Conservation (phyloP, 2,797 vertebrate species). For the Peromyscus aztecus region DNA sequence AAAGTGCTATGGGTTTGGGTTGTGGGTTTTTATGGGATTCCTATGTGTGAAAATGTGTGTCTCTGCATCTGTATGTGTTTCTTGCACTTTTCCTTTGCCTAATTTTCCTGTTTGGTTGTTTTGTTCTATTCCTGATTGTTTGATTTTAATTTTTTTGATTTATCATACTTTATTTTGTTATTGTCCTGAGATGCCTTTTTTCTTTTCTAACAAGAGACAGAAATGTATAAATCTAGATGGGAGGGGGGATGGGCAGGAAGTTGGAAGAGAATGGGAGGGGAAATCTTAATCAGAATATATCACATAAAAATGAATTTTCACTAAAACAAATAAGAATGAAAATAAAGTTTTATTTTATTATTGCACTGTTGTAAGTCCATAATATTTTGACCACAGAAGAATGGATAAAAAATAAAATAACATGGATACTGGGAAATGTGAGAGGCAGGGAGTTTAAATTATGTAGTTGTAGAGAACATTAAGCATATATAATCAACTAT, state of each 20-base stretch:
- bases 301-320: background rate
- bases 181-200: background rate
- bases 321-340: background rate
- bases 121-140: background rate
- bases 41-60: background rate
- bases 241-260: background rate
- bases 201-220: no score
- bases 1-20: background rate
- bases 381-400: background rate
- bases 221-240: background rate
- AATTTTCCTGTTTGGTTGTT: background rate
- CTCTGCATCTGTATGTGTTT: background rate
- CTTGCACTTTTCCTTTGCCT: background rate
- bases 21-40: background rate
- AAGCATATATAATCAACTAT: background rate
- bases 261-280: background rate
- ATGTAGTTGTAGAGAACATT: background rate
- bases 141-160: background rate
- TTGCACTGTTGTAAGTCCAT: background rate
- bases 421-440: background rate
- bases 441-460: background rate
- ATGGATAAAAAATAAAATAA: background rate
- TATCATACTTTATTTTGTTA: background rate
- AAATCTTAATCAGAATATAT: background rate
- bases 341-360: background rate